Conservation (phyloP, 2,113 vertebrate genomes). For the Megaceryle torquata region DNA sequence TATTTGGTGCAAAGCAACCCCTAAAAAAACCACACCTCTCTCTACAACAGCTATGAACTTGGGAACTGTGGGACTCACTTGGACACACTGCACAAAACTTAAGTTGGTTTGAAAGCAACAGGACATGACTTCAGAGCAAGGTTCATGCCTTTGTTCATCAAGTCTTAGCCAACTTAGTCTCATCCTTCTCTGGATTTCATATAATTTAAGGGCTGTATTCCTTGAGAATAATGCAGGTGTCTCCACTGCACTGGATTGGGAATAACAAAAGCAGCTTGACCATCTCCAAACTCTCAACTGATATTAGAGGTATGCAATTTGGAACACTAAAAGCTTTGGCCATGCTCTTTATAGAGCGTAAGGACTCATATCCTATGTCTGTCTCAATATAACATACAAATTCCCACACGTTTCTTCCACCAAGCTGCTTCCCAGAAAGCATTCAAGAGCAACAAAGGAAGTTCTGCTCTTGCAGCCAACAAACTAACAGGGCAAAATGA, state of each 20-base stretch:
- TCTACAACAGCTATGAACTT: not conserved
- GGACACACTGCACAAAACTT: not conserved
- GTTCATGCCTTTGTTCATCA: not conserved
- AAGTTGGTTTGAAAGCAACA: not conserved
- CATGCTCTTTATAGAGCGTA: fast-evolving
- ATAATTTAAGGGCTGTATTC: not conserved
- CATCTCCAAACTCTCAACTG: not conserved
- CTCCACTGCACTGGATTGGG: not conserved
- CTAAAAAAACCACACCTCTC: not conserved
- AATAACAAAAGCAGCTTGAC: not conserved
- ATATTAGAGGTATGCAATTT: fast-evolving
- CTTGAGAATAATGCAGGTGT: not conserved
- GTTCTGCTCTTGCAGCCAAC: not conserved
- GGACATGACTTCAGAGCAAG: not conserved
- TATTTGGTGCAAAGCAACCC: not conserved
- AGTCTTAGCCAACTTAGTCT: not conserved
- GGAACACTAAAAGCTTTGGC: not conserved
- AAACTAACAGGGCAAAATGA: not conserved
- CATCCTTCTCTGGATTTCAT: not conserved
- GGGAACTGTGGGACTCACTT: fast-evolving
- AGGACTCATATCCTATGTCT: not conserved
- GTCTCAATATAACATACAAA: not conserved
- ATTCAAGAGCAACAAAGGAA: not conserved
- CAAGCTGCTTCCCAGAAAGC: not conserved
- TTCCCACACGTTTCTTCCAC: not conserved